phyloP scores from a whole-genome alignment of 1,140 invertebrate species.

The Aphaenogaster ashmeadi region DNA sequence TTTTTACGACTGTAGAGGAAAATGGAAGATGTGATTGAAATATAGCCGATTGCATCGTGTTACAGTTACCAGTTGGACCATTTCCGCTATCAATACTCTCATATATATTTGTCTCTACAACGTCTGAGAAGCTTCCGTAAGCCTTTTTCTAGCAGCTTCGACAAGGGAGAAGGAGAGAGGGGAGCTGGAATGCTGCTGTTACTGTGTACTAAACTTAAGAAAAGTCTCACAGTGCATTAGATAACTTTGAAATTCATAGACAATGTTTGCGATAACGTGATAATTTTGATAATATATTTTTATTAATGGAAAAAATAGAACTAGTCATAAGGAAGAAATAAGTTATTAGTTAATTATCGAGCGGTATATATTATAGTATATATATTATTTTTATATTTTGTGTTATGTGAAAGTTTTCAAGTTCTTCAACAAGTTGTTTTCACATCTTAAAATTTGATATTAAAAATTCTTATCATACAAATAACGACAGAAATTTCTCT shows the following conservation, averaged over 20 bases:
- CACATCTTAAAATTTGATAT: neutral
- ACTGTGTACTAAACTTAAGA: neutral
- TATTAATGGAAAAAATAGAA: neutral
- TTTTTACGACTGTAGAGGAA: neutral
- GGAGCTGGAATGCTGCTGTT: neutral
- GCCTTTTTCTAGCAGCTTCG: neutral
- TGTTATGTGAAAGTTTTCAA: neutral
- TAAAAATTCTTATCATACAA: neutral
- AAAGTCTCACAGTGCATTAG: slow-evolving; percentile 32
- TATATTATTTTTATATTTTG: neutral
- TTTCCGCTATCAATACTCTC: slow-evolving; percentile 11
- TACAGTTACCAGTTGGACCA: slow-evolving; percentile 16
- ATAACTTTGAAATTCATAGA: slow-evolving; percentile 45
- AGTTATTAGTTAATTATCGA: neutral
- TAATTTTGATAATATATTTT: slow-evolving; percentile 50
- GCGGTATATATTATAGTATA: neutral
- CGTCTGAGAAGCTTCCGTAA: slow-evolving; percentile 6
- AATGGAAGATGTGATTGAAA: neutral
- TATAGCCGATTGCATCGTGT: neutral
- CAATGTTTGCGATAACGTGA: slow-evolving; percentile 31
- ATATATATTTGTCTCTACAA: slow-evolving; percentile 10
- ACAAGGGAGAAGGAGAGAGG: neutral
- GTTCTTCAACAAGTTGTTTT: neutral
- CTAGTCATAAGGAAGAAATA: slow-evolving; percentile 52
- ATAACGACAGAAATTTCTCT: neutral